phyloP scores from a whole-genome alignment of 2,797 vertebrate genomes.

The Melanotaenia maccullochi region DNA sequence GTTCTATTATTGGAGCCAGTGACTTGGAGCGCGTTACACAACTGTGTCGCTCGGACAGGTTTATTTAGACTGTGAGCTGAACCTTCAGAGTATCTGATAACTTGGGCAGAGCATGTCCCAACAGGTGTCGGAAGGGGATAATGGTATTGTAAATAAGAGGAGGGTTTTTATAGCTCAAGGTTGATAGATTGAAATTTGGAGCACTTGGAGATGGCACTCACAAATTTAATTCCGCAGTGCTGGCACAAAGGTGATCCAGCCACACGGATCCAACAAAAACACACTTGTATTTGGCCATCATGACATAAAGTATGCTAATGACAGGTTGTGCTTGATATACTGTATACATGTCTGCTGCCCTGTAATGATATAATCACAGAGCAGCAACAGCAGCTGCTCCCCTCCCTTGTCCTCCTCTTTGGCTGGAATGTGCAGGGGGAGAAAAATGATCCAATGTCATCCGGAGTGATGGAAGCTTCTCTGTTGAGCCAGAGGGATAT shows the following conservation, averaged over 20 bases:
- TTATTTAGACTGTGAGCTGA: slow-evolving; percentile 70
- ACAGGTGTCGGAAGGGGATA: slow-evolving; percentile 72
- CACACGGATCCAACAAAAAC: slow-evolving; percentile 58
- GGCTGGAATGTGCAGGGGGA: slow-evolving; percentile 79
- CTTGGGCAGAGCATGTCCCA: slow-evolving; percentile 65
- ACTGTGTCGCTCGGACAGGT: slow-evolving; percentile 62
- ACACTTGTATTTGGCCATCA: slow-evolving; percentile 67
- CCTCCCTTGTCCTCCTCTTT: slow-evolving; percentile 73
- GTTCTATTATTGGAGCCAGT: slow-evolving; percentile 75
- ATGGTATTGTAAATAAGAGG: slow-evolving; percentile 69
- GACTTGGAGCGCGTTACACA: slow-evolving; percentile 79
- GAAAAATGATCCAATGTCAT: slow-evolving; percentile 88
- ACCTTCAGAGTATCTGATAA: slow-evolving; percentile 72
- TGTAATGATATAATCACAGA: slow-evolving; percentile 90
- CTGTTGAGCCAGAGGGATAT: slow-evolving; percentile 87
- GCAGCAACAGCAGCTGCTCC: slow-evolving; percentile 81
- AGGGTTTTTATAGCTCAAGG: slow-evolving; percentile 69
- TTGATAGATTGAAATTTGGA: slow-evolving; percentile 53
- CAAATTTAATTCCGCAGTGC: slow-evolving; percentile 35
- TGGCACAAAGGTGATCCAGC: slow-evolving; percentile 53
- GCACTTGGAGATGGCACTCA: slow-evolving; percentile 39
- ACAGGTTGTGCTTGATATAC: slow-evolving; percentile 87
- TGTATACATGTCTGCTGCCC: slow-evolving; percentile 89
- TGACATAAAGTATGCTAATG: slow-evolving; percentile 85
- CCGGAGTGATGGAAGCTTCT: slow-evolving; percentile 89